phyloP scores from a whole-genome alignment of 37 sponge, comb jelly and placozoan genomes.

The Halichondria panicea region DNA sequence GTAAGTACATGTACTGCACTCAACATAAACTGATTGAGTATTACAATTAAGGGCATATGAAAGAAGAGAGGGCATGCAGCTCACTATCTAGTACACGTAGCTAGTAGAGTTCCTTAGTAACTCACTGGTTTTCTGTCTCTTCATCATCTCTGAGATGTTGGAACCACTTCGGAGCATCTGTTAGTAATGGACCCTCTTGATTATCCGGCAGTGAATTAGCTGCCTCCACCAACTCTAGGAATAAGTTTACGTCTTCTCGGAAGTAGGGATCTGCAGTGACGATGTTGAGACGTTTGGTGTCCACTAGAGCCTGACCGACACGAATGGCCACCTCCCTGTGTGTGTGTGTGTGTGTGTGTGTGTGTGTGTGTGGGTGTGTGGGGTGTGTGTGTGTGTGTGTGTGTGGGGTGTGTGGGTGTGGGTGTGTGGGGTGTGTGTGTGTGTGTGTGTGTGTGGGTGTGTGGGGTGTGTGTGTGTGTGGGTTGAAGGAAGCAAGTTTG shows the following conservation, averaged over 20 bases:
- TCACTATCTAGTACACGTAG: too few relatives aligned
- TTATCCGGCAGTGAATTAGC: background rate
- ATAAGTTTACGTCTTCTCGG: slow-evolving; percentile 45
- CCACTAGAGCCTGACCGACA: slow-evolving; percentile 75
- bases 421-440: too few relatives aligned
- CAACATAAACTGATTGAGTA: too few relatives aligned
- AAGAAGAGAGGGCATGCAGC: too few relatives aligned
- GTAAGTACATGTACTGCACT: too few relatives aligned
- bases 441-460: too few relatives aligned
- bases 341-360: background rate
- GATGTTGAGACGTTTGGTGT: slow-evolving; percentile 69
- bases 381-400: background rate
- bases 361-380: background rate
- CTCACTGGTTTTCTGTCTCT: too few relatives aligned
- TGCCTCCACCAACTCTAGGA: slow-evolving; percentile 63
- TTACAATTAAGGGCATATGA: too few relatives aligned
- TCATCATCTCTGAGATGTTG: slow-evolving; percentile 34
- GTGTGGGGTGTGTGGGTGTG: too few relatives aligned
- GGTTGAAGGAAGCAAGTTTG: background rate
- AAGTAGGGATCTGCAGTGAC: slow-evolving; percentile 54
- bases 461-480: too few relatives aligned
- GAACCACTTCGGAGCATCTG: slow-evolving; percentile 68
- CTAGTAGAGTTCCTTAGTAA: too few relatives aligned
- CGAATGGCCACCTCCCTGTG: slow-evolving; percentile 48
- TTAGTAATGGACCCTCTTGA: slow-evolving; percentile 14